phyloP scores from a whole-genome alignment of 2,888 invertebrate genomes.

The Tromatobia lineatoria region DNA sequence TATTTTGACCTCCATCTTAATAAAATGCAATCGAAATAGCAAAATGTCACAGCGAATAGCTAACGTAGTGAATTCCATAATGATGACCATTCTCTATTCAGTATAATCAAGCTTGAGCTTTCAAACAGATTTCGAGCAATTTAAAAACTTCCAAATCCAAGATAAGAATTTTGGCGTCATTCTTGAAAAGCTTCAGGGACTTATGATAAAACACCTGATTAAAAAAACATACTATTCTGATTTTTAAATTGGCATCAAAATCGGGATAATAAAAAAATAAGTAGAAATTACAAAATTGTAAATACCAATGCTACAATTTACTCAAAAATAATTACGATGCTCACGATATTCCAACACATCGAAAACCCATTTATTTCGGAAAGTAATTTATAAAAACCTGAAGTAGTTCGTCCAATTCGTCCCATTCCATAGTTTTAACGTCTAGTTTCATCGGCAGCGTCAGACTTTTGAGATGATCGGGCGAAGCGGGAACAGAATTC shows the following conservation, averaged over 20 bases:
- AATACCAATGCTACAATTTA: neutral
- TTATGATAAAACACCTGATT: neutral
- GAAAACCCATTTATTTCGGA: neutral
- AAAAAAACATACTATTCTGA: neutral
- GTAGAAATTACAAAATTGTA: neutral
- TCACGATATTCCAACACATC: too few relatives aligned
- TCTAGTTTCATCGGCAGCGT: constrained; percentile 90
- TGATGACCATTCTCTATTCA: too few relatives aligned
- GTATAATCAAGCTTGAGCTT: too few relatives aligned
- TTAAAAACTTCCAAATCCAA: too few relatives aligned
- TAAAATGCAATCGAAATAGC: too few relatives aligned
- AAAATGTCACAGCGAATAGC: too few relatives aligned
- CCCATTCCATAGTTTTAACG: constrained; percentile 89
- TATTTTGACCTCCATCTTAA: too few relatives aligned
- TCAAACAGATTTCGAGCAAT: too few relatives aligned
- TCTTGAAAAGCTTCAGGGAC: neutral
- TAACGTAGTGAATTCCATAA: too few relatives aligned
- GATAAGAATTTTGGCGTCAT: neutral
- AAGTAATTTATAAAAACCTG: constrained; percentile 83
- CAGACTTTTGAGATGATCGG: constrained; percentile 84
- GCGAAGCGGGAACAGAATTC: constrained; percentile 81
- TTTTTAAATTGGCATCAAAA: neutral
- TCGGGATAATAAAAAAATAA: neutral
- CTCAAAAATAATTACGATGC: too few relatives aligned
- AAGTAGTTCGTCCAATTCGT: constrained; percentile 90